Evolutionary conservation across 2,888 invertebrate genomes (phyloP), one percentile per base, ranked within the genome.

Genomic region (Lymantria dispar): DNA sequence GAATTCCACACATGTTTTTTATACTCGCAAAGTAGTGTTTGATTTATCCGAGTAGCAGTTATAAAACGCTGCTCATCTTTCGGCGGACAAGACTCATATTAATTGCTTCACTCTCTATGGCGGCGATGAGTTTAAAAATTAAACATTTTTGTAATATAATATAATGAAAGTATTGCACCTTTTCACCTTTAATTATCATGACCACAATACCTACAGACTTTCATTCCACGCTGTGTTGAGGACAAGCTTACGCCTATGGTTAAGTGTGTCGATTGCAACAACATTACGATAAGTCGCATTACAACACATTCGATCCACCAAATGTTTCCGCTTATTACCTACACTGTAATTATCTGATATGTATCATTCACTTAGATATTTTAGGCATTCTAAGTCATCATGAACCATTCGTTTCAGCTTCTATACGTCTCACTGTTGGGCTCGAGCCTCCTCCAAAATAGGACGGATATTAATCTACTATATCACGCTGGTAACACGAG

Each of bases 211-310:
- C 14, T 22, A 29, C 13, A 29, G 43, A 47, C 51, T 64, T 60
- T 51, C 46, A 50, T 61, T 52, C 50, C 45, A 56, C 48, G 54
- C 46, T 50, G 54, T 54, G 50, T 43, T 43, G 40, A 50, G 45
- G 43, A 43, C 40, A 60, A 61, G 56, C 65, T 60, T 66, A 70
- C 65, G 71, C 60, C 62, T 62, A 60, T 62, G 62, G 70, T 70
- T 78, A 80, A 78, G 74, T 80, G 74, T 75, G 79, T 67, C 77
- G 72, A 59, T 78, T 80, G 75, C 78, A 78, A 56, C 47, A 54
- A 41, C 44, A 59, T 74, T 76, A 79, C 79, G 71, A 72, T 74
- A 76, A 64, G 56, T 54, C 51, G 50, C 60, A 71, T 80, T 79
- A 78, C 78, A 62, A 74, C 76, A 75, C 65, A 64, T 55, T 68